Base-by-base conservation (phyloP, 1,140 invertebrate genomes). In the Callitettix versicolor region DNA sequence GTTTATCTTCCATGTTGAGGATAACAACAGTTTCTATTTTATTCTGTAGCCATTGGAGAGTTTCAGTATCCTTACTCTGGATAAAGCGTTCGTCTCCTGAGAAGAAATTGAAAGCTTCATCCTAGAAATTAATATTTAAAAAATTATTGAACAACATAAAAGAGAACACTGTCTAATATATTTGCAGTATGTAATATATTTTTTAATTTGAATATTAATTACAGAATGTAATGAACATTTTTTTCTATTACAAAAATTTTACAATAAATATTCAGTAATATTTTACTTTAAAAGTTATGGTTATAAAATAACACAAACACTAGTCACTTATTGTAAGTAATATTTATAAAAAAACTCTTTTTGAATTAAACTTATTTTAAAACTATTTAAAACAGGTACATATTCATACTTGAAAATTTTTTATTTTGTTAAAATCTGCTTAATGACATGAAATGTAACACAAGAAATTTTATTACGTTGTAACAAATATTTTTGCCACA, bases 21-120 rank as follows among this genome's bases (percentile, higher is more conserved):
- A 85, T 77, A 63, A 88, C 79, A 1, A 82, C 82, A 60, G 78
- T 80, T 65, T 86, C 79, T 41, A 87, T 81, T 72, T 86, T 84
- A 34, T 76, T 72, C 60, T 81, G 77, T 0, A 88, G 65, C 85
- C 85, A 88, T 30, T 72, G 68, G 18, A 87, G 67, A n/a, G 82
- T 73, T 38, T 78, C 73, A 18, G 64, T 61, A 49, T 85, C 80
- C 17, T 78, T 68, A 46, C 85, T 79, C 47, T 78, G 74, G 38
- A 88, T 75, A 26, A 79, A 77, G 63, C 82, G 76, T 58, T 86
- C 81, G 38, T 79, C 77, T 20, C 67, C 68, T 42, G 66, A 63
- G 48, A 70, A 70, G n/a, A 70, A 63, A 55, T 67, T 68, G 20
- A 75, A 70, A 59, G 69, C 69, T 60, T 79, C 77, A 61, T 79